A percentile compares a stretch with the other conserved stretches of the same genome.
These are phyloP conservation scores for Podarcis siculus DNA, from an alignment of 2,797 vertebrate species.

Conservation along the genomic window DNA sequence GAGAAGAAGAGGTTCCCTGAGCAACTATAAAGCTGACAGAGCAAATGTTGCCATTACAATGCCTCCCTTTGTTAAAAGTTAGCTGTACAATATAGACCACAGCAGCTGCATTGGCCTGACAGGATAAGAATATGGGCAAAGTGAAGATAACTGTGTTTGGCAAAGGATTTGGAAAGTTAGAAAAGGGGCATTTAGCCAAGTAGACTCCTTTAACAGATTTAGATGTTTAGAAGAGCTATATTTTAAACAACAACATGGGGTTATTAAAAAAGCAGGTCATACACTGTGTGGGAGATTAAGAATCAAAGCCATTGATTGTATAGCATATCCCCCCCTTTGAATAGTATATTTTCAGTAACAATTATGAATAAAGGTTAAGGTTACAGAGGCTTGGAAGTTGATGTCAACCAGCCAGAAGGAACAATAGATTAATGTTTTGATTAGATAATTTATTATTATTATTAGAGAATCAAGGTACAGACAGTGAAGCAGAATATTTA, in stretches of 20 bases:
- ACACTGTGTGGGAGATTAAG: neutral
- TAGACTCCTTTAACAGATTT: neutral
- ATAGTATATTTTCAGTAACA: neutral
- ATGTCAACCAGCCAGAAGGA: neutral
- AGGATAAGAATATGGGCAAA: neutral
- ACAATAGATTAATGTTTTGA: neutral
- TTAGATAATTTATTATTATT: too few species aligned
- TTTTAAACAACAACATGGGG: neutral
- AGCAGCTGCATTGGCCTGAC: neutral
- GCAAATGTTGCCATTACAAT: neutral
- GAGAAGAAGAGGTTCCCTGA: neutral
- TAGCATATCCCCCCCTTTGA: too few species aligned
- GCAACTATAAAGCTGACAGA: too few species aligned
- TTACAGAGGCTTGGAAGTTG: neutral
- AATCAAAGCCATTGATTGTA: neutral
- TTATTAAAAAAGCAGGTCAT: neutral
- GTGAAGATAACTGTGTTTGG: neutral
- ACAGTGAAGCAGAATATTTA: too few species aligned
- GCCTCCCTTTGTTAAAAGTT: neutral
- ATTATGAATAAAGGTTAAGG: neutral
- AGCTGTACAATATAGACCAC: neutral
- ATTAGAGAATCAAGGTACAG: too few species aligned
- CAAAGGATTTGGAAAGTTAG: neutral
- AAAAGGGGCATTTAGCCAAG: neutral
- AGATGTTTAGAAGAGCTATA: neutral